Percentiles rank a stretch among this genome's conserved stretches.
Conservation (phyloP, 2,888 invertebrate species). For the Ichneumoninae sp. region DNA sequence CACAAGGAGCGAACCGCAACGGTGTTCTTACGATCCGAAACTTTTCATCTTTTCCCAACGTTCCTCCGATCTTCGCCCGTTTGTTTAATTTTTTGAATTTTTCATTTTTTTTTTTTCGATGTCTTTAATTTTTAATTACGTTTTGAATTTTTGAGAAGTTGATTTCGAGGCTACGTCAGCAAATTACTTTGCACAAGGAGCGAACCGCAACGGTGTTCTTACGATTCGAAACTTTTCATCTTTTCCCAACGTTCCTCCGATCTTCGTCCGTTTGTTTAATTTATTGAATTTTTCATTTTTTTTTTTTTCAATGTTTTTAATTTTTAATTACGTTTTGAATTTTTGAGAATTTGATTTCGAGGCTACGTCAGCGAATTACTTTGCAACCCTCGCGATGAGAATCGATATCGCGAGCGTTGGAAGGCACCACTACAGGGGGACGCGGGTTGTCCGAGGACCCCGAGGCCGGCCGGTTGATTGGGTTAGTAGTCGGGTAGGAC, state of each 20-base stretch:
- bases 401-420: conserved; percentile 53
- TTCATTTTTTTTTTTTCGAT: not conserved
- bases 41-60: not conserved
- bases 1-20: conserved; percentile 51
- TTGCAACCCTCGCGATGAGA: conserved; percentile 47
- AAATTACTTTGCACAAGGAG: conserved; percentile 39
- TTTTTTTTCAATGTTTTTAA: not conserved
- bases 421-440: conserved; percentile 44
- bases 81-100: conserved; percentile 57
- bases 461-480: conserved; percentile 65
- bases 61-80: not conserved
- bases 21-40: not conserved
- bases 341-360: conserved; percentile 23
- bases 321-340: not conserved
- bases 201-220: not conserved
- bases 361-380: conserved; percentile 42
- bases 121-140: no score
- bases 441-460: conserved; percentile 68
- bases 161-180: conserved; percentile 33
- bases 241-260: not conserved
- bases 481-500: conserved; percentile 69
- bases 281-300: not conserved
- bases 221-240: not conserved
- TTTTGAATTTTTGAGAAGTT: conserved; percentile 4
- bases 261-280: conserved; percentile 59